Evolutionary conservation across 2,113 vertebrate species (phyloP).

Genomic region (Macaca fascicularis): T2T-MFA8v1.1 NC_088389.1:11205501-11206000

Average conservation of each 20-base stretch:
- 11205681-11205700: fast-evolving
- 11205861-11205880: background rate
- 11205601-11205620: too few relatives aligned
- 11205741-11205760: too few relatives aligned
- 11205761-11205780: fast-evolving
- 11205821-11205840: fast-evolving
- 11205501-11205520: too few relatives aligned
- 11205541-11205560: too few relatives aligned
- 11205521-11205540: too few relatives aligned
- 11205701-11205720: fast-evolving
- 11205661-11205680: too few relatives aligned
- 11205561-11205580: too few relatives aligned
- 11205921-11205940: fast-evolving
- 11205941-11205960: background rate
- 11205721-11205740: too few relatives aligned
- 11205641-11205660: fast-evolving
- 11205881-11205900: background rate
- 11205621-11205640: too few relatives aligned
- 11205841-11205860: background rate
- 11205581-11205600: too few relatives aligned
- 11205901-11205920: background rate
- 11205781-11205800: fast-evolving
- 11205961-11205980: background rate
- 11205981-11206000: background rate
- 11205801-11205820: too few relatives aligned